phyloP scores from a whole-genome alignment of 2,113 vertebrate species.

The Rhea americana region DNA sequence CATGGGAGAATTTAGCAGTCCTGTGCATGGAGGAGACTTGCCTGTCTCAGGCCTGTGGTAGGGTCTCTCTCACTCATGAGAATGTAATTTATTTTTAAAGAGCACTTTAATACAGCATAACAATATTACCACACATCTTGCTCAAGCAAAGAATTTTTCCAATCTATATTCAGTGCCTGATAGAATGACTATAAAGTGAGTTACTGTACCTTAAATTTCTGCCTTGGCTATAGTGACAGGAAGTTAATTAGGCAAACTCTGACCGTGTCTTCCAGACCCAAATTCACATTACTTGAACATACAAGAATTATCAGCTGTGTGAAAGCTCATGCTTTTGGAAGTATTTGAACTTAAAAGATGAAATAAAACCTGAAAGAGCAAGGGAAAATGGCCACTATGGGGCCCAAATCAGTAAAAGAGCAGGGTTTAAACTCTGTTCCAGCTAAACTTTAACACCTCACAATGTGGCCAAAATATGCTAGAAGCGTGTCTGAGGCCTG shows the following conservation, averaged over 20 bases:
- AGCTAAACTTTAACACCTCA: slow-evolving; percentile 13
- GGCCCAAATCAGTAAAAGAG: not conserved
- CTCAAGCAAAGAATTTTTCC: slow-evolving; percentile 70
- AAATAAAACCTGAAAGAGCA: slow-evolving; percentile 5
- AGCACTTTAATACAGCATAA: slow-evolving; percentile 62
- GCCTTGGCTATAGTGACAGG: slow-evolving; percentile 53
- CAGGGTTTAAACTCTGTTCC: slow-evolving; percentile 6
- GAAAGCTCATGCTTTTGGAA: not conserved
- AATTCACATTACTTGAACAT: slow-evolving; percentile 16
- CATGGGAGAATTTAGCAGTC: not conserved
- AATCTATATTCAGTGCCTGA: slow-evolving; percentile 66
- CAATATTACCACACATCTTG: slow-evolving; percentile 62
- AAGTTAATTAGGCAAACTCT: slow-evolving; percentile 69
- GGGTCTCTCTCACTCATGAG: not conserved
- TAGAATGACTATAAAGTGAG: slow-evolving; percentile 64
- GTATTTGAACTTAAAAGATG: not conserved
- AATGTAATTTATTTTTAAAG: slow-evolving; percentile 64
- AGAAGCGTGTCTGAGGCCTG: not conserved
- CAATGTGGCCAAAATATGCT: not conserved
- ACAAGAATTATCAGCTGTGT: not conserved
- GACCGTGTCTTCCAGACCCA: slow-evolving; percentile 40
- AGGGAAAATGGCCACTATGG: not conserved
- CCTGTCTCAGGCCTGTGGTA: not conserved
- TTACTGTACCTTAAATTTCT: slow-evolving; percentile 59
- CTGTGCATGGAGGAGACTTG: not conserved